Conservation (phyloP, 2,888 invertebrate species). For the Helleia helle region DNA sequence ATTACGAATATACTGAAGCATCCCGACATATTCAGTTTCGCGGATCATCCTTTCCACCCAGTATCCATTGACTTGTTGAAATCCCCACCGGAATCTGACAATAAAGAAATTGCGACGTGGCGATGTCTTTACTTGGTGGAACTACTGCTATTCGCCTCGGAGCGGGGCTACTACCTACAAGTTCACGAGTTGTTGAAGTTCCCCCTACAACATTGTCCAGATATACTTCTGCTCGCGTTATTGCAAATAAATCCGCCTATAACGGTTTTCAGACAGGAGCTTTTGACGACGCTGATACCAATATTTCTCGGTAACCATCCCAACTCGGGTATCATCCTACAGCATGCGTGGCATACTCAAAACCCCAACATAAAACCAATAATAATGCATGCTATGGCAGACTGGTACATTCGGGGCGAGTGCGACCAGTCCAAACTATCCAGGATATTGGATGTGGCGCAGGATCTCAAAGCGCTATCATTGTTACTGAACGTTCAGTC, state of each 20-base stretch:
- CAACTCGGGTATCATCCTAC: constrained; percentile 96
- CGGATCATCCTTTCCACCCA: constrained; percentile 90
- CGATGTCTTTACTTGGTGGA: constrained; percentile 94
- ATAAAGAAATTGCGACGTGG: constrained; percentile 95
- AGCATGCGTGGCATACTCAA: constrained; percentile 95
- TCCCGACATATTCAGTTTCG: constrained; percentile 95
- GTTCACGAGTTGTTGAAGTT: constrained; percentile 93
- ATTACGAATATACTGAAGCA: constrained; percentile 90
- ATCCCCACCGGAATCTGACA: constrained; percentile 94
- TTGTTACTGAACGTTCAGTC: constrained; percentile 92
- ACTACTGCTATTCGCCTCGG: constrained; percentile 88
- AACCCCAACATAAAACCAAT: constrained; percentile 82
- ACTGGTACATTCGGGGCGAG: constrained; percentile 95
- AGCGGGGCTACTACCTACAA: constrained; percentile 86
- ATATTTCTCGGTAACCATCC: constrained; percentile 96
- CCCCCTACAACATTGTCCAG: constrained; percentile 95
- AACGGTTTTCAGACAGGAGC: constrained; percentile 86
- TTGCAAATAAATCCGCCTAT: constrained; percentile 89
- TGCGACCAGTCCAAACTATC: constrained; percentile 95
- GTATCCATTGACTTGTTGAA: constrained; percentile 93
- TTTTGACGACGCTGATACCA: constrained; percentile 90
- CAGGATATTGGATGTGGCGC: constrained; percentile 96
- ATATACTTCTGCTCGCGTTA: constrained; percentile 91
- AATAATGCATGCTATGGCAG: constrained; percentile 97
- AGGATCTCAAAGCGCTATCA: constrained; percentile 94